Conservation (phyloP, 2,888 invertebrate species). For the Sarcophaga variegata region DNA sequence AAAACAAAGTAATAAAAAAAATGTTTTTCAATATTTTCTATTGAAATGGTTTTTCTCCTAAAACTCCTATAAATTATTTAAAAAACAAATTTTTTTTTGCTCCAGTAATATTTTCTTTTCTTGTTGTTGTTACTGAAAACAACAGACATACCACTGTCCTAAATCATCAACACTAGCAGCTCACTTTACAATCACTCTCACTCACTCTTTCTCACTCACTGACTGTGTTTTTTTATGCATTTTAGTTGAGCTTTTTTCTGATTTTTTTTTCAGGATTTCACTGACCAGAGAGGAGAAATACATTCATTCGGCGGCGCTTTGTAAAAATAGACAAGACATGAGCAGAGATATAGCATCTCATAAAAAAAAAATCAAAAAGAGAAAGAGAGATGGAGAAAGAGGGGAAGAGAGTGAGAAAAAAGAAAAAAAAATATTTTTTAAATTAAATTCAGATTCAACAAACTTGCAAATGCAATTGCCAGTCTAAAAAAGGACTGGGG, state of each 20-base stretch:
- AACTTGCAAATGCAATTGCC: slow-evolving; percentile 43
- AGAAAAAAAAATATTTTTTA: background rate
- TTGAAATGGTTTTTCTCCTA: too few species aligned
- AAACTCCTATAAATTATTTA: too few species aligned
- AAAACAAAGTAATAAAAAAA: too few species aligned
- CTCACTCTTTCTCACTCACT: background rate
- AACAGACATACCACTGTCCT: too few species aligned
- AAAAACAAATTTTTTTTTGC: too few species aligned
- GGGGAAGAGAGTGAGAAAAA: too few species aligned
- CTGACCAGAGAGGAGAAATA: background rate
- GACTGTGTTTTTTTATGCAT: too few species aligned
- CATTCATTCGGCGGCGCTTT: background rate
- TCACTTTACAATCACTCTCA: background rate
- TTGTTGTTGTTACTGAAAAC: too few species aligned
- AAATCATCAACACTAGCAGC: background rate
- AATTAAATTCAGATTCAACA: slow-evolving; percentile 57
- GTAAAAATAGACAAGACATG: background rate
- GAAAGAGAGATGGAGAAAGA: too few species aligned
- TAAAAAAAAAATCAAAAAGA: too few species aligned
- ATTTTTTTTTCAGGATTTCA: background rate
- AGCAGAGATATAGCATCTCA: background rate
- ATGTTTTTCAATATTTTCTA: too few species aligned
- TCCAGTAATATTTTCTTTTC: too few species aligned
- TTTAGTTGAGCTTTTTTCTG: background rate
- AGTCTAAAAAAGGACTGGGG: background rate